These are phyloP conservation scores for Drosophila birchii DNA, from an alignment of 2,888 invertebrate species.

Conservation along the genomic window DNA sequence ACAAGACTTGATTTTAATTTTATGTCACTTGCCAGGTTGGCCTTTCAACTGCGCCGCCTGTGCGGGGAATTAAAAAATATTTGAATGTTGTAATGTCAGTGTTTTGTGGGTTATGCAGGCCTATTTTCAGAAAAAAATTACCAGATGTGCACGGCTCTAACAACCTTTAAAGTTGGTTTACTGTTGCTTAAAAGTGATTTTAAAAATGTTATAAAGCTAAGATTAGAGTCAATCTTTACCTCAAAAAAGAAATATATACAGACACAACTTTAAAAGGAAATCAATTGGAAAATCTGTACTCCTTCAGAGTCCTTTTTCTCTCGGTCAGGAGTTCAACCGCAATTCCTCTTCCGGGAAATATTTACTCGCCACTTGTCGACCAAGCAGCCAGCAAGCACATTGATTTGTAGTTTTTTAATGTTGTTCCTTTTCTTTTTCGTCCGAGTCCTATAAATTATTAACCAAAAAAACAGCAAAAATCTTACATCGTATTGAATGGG, in stretches of 20 bases:
- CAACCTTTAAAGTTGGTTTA: no score
- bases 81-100: constrained; percentile 27
- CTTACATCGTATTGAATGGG: constrained; percentile 17
- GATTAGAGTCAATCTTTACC: no score
- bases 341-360: constrained; percentile 5
- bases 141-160: not conserved
- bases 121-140: not conserved
- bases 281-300: constrained; percentile 4
- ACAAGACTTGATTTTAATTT: constrained; percentile 50
- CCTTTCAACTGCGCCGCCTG: not conserved
- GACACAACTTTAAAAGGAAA: not conserved
- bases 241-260: no score
- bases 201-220: no score
- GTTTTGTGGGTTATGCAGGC: constrained; percentile 1
- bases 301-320: not conserved
- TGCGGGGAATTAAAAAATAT: constrained; percentile 11
- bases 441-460: constrained; percentile 58
- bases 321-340: not conserved
- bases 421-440: not conserved
- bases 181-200: not conserved
- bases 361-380: not conserved
- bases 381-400: not conserved
- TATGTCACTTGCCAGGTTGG: constrained; percentile 53
- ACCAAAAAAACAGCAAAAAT: constrained; percentile 20
- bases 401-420: constrained; percentile 37